Percentiles rank a stretch among this genome's conserved stretches.
phyloP scores from a whole-genome alignment of 2,888 invertebrate genomes.

The Napeogenes inachia region DNA sequence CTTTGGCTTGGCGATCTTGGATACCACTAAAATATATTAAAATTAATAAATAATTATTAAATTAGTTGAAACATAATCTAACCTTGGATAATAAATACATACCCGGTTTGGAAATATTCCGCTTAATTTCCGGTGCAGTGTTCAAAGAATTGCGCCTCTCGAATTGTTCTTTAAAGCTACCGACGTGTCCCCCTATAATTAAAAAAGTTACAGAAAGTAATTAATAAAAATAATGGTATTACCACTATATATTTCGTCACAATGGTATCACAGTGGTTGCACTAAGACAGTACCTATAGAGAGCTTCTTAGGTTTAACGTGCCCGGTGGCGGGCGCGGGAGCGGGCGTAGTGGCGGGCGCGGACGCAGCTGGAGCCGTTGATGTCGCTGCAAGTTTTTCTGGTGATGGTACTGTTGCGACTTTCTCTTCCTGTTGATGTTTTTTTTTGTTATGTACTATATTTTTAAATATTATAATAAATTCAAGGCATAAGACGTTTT shows the following conservation, averaged over 20 bases:
- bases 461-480: no score
- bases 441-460: no score
- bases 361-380: conserved; percentile 53
- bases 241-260: no score
- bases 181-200: conserved; percentile 83
- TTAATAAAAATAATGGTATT: no score
- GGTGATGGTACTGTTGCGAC: conserved; percentile 52
- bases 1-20: conserved; percentile 73
- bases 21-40: conserved; percentile 44
- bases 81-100: conserved; percentile 1
- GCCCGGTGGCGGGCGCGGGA: conserved; percentile 37
- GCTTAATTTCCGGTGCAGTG: conserved; percentile 63
- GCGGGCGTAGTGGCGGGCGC: conserved; percentile 44
- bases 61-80: background rate
- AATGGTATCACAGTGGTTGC: no score
- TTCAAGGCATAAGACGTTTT: no score
- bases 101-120: conserved; percentile 66
- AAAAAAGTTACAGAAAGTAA: background rate
- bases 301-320: conserved; percentile 86
- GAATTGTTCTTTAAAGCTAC: conserved; percentile 91
- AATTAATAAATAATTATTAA: background rate
- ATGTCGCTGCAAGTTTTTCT: conserved; percentile 62
- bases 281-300: conserved; percentile 73
- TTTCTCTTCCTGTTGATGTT: conserved; percentile 42
- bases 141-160: conserved; percentile 86